phyloP scores from a whole-genome alignment of 2,797 vertebrate genomes.

The Eulemur rubriventer region DNA sequence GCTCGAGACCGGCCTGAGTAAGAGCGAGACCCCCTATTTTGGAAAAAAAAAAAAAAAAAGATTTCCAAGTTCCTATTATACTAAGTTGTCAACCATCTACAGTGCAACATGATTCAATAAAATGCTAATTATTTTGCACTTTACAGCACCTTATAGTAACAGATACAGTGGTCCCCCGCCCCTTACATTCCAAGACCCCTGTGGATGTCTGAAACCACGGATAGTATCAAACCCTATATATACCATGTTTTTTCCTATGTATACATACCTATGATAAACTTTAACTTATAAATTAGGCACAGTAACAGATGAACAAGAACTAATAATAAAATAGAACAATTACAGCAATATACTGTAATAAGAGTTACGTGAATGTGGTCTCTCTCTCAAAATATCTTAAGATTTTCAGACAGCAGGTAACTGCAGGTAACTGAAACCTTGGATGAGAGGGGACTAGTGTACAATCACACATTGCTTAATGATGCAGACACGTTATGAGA shows the following conservation, averaged over 20 bases:
- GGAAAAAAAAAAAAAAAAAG: too few species aligned
- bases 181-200: not conserved
- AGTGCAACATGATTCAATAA: not conserved
- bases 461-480: not conserved
- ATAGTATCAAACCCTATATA: not conserved
- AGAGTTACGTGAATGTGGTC: not conserved
- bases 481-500: not conserved
- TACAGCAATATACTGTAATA: not conserved
- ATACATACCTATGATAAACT: not conserved
- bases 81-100: not conserved
- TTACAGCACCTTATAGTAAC: not conserved
- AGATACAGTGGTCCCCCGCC: too few species aligned
- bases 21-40: too few species aligned
- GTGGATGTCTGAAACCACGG: not conserved
- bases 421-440: not conserved
- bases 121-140: not conserved
- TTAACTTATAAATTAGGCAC: not conserved
- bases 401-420: too few species aligned
- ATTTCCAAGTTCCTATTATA: not conserved
- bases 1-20: too few species aligned
- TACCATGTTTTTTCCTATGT: not conserved
- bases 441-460: not conserved
- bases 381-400: not conserved
- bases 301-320: not conserved
- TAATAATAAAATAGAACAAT: not conserved